phyloP scores from a whole-genome alignment of 2,113 vertebrate genomes.

The Megaleporinus macrocephalus region DNA sequence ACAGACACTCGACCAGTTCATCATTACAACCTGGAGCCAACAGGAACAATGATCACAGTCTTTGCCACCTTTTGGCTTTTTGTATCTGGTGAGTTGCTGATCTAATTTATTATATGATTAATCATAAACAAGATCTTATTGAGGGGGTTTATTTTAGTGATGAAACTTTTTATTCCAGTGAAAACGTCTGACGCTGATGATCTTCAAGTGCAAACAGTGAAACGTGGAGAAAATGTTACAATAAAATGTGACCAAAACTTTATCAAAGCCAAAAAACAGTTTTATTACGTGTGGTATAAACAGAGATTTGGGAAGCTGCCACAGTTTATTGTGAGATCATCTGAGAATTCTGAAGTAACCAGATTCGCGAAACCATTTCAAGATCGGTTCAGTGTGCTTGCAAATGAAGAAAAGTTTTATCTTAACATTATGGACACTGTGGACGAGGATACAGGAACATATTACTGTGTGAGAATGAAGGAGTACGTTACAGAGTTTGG shows the following conservation, averaged over 20 bases:
- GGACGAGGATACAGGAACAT: slow-evolving; percentile 6
- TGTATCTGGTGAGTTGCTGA: not conserved
- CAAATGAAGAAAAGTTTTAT: not conserved
- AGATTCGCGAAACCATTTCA: not conserved
- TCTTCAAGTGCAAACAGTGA: not conserved
- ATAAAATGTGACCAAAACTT: not conserved
- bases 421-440: not conserved
- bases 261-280: not conserved
- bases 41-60: not conserved
- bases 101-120: not conserved
- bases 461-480: not conserved
- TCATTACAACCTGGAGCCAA: not conserved
- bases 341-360: not conserved
- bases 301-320: slow-evolving; percentile 12
- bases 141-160: not conserved
- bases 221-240: not conserved
- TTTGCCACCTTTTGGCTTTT: not conserved
- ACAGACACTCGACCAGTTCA: not conserved
- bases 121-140: not conserved
- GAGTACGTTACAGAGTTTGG: not conserved
- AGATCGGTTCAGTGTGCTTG: not conserved
- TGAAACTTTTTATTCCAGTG: not conserved
- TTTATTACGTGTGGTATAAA: slow-evolving; percentile 16
- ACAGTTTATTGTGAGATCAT: not conserved
- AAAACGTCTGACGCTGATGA: not conserved